Conservation (phyloP, 2,113 vertebrate species). For the Tautogolabrus adspersus region DNA sequence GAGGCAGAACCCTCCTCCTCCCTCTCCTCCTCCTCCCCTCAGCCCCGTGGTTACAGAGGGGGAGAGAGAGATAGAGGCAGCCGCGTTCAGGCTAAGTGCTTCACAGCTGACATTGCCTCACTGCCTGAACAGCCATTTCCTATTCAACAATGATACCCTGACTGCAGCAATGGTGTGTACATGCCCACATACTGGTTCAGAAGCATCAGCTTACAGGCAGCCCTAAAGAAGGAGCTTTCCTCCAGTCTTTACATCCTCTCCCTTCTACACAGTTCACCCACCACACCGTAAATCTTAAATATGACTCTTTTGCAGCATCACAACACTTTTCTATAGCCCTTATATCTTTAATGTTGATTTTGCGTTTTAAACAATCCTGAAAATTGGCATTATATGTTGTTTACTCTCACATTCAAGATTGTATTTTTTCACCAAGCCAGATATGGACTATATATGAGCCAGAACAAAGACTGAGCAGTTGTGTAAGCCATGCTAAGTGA, state of each 20-base stretch:
- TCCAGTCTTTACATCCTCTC: slow-evolving; percentile 1
- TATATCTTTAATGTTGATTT: background rate
- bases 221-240: slow-evolving; percentile 26
- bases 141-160: slow-evolving; percentile 82
- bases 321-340: background rate
- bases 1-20: slow-evolving; percentile 63
- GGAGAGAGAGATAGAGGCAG: slow-evolving; percentile 46
- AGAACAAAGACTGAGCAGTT: slow-evolving; percentile 51
- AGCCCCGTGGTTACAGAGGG: slow-evolving; percentile 64
- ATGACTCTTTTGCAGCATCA: slow-evolving; percentile 22
- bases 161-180: slow-evolving; percentile 77
- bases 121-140: slow-evolving; percentile 76
- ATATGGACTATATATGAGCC: slow-evolving; percentile 58
- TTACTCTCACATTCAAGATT: background rate
- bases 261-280: slow-evolving; percentile 11
- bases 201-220: slow-evolving; percentile 55
- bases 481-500: slow-evolving; percentile 40
- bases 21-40: slow-evolving; percentile 47
- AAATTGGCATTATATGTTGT: slow-evolving; percentile 20
- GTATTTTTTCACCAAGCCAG: slow-evolving; percentile 17
- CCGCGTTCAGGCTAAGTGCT: slow-evolving; percentile 73
- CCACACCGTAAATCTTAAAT: background rate
- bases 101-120: slow-evolving; percentile 74
- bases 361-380: background rate
- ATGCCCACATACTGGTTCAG: slow-evolving; percentile 55